Percentiles rank a stretch among this genome's conserved stretches.
These are phyloP conservation scores for Meda fulgida DNA, from an alignment of 2,797 vertebrate species.

Conservation along the genomic window DNA sequence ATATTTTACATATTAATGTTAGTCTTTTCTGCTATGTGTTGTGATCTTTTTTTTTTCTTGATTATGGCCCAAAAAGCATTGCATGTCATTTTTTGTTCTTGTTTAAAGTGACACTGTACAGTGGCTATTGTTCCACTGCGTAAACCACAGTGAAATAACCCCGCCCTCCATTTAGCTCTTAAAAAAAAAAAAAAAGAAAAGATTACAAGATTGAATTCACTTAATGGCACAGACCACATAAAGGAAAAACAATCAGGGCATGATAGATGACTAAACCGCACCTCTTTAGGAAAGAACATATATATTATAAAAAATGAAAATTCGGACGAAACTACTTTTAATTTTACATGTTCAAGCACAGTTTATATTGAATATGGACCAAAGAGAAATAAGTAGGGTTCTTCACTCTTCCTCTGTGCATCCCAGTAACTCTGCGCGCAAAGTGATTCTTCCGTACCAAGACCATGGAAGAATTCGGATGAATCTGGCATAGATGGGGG, in stretches of 20 bases:
- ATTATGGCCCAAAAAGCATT: constrained; percentile 70
- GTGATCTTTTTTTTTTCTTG: constrained; percentile 49
- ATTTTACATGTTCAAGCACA: constrained; percentile 87
- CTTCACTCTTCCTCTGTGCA: constrained; percentile 91
- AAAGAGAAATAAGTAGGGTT: constrained; percentile 39
- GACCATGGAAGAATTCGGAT: constrained; percentile 97
- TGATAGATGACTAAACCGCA: neutral
- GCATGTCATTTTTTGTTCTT: constrained; percentile 71
- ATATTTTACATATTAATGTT: constrained; percentile 63
- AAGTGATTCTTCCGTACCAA: constrained; percentile 97
- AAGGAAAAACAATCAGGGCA: constrained; percentile 1
- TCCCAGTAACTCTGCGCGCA: constrained; percentile 93
- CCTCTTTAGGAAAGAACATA: constrained; percentile 66
- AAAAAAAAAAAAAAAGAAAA: constrained; percentile 67
- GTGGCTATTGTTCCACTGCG: constrained; percentile 75
- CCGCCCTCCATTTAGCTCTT: constrained; percentile 30
- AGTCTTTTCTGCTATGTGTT: constrained; percentile 64
- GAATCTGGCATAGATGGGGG: constrained; percentile 88
- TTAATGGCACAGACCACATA: constrained; percentile 48
- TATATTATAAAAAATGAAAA: constrained; percentile 79
- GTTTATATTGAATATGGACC: constrained; percentile 81
- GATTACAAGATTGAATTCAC: constrained; percentile 51
- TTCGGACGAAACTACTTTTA: constrained; percentile 79
- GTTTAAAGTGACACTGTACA: constrained; percentile 83
- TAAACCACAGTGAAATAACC: constrained; percentile 72